Evolutionary conservation across 1,140 invertebrate species (phyloP).

Genomic region (Tribolium madens): DNA sequence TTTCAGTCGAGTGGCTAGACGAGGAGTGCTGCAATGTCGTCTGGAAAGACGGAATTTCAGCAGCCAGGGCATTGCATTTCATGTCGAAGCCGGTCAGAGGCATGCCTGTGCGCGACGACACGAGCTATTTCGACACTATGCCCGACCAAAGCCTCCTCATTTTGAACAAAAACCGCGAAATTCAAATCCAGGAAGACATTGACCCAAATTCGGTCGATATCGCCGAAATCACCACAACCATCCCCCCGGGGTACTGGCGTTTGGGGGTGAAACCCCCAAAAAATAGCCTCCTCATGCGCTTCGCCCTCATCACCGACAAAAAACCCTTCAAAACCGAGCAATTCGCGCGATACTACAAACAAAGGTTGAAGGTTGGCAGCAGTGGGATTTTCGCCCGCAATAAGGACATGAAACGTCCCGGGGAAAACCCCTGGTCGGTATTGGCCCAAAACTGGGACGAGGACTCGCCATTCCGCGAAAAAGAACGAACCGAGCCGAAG

Average conservation of each 20-base stretch:
- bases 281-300: slow-evolving; percentile 80
- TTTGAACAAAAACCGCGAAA: slow-evolving; percentile 58
- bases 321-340: slow-evolving; percentile 73
- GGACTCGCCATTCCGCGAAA: slow-evolving; percentile 67
- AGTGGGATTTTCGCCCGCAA: slow-evolving; percentile 67
- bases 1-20: slow-evolving; percentile 85
- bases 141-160: slow-evolving; percentile 62
- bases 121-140: slow-evolving; percentile 59
- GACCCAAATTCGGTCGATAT: slow-evolving; percentile 48
- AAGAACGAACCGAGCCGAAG: slow-evolving; percentile 45
- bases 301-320: slow-evolving; percentile 76
- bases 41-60: slow-evolving; percentile 78
- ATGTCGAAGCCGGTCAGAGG: slow-evolving; percentile 69
- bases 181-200: slow-evolving; percentile 60
- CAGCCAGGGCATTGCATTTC: slow-evolving; percentile 77
- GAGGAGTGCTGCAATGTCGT: slow-evolving; percentile 85
- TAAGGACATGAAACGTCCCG: slow-evolving; percentile 63
- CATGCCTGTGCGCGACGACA: slow-evolving; percentile 62
- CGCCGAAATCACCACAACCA: slow-evolving; percentile 69
- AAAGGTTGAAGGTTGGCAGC: slow-evolving; percentile 66
- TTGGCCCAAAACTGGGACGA: slow-evolving; percentile 77
- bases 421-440: slow-evolving; percentile 80
- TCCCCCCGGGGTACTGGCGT: slow-evolving; percentile 82
- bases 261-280: slow-evolving; percentile 74
- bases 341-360: slow-evolving; percentile 74